Conservation (phyloP, 2,797 vertebrate species). For the Sorex maritimensis region DNA sequence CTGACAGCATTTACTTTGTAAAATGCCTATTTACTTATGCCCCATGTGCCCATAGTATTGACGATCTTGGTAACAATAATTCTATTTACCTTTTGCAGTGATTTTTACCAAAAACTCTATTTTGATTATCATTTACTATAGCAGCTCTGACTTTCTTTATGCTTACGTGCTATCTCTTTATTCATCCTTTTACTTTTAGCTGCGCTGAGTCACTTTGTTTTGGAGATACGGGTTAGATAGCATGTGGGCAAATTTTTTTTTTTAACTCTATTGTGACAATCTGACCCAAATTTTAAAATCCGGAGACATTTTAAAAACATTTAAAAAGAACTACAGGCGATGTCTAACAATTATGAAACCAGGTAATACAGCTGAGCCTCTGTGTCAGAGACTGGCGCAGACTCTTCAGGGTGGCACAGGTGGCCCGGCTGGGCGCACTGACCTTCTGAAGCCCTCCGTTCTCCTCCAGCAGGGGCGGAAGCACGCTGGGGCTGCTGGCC, state of each 20-base stretch:
- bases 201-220: slow-evolving; percentile 50
- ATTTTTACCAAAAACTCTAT: slow-evolving; percentile 10
- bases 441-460: slow-evolving; percentile 98
- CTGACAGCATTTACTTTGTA: not conserved
- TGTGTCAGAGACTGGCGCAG: not conserved
- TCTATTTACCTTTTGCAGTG: not conserved
- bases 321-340: not conserved
- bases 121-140: not conserved
- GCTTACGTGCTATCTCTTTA: not conserved
- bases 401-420: not conserved
- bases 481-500: slow-evolving; percentile 92
- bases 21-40: not conserved
- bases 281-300: not conserved
- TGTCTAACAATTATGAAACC: not conserved
- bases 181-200: slow-evolving; percentile 24
- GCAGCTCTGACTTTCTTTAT: slow-evolving; percentile 1
- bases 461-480: slow-evolving; percentile 95
- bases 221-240: slow-evolving; percentile 17
- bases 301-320: not conserved
- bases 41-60: not conserved
- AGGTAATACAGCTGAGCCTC: no score
- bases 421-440: slow-evolving; percentile 64
- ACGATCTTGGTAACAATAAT: not conserved
- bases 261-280: slow-evolving; percentile 15
- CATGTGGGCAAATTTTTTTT: not conserved